phyloP scores from a whole-genome alignment of 2,888 invertebrate genomes.

The Amiota communis region DNA sequence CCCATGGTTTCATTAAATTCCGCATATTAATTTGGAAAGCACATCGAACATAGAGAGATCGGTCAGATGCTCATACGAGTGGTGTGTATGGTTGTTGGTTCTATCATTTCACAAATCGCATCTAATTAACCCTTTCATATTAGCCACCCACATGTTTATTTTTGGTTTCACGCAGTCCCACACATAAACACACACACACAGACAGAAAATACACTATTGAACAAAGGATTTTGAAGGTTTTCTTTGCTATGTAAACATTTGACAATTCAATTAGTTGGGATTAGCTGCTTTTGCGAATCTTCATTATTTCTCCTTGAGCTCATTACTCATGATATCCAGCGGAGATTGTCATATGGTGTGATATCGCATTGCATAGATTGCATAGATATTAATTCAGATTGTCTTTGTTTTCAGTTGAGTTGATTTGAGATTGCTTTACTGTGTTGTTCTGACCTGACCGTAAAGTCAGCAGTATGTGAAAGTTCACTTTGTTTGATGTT shows the following conservation, averaged over 20 bases:
- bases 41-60: too few species aligned
- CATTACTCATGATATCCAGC: not conserved
- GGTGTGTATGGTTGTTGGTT: not conserved
- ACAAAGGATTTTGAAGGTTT: not conserved
- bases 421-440: not conserved
- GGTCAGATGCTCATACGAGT: too few species aligned
- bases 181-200: conserved; percentile 32
- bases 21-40: too few species aligned
- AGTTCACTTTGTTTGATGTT: not conserved
- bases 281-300: conserved; percentile 51
- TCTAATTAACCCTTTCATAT: conserved; percentile 8
- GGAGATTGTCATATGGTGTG: too few species aligned
- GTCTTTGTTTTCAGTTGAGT: too few species aligned
- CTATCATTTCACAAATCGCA: not conserved
- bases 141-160: conserved; percentile 1
- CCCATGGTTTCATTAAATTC: too few species aligned
- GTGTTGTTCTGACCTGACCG: not conserved
- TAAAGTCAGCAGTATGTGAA: too few species aligned
- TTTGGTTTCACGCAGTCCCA: conserved; percentile 36
- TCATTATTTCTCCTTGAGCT: not conserved
- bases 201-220: not conserved
- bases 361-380: too few species aligned
- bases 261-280: conserved; percentile 71
- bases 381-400: conserved; percentile 28
- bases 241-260: conserved; percentile 63